Evolutionary conservation across 2,888 invertebrate genomes (phyloP), one percentile per base, ranked within the genome.

Genomic region (Steinernema scapterisci): DNA sequence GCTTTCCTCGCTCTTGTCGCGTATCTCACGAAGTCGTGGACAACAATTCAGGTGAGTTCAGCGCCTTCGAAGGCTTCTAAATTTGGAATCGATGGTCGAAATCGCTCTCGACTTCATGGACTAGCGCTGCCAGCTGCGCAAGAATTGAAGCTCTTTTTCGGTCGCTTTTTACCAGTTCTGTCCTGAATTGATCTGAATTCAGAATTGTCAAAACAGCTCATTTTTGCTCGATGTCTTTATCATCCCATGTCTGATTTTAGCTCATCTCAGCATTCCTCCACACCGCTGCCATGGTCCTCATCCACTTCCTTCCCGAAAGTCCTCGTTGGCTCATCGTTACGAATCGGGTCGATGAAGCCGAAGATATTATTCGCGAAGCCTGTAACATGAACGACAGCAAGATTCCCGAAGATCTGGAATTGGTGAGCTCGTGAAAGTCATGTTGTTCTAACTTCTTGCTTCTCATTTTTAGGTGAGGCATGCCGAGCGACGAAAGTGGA

Each of bases 1-100:
- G 85, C 87, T 0, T 76, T 88, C 19, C 77, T 88, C n/a, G 87
- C 88, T 0, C 76, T 85, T 6, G 78, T 87, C 21, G 88, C 88
- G 19, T 88, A 87, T 76, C 73, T 86, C 38, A 81, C 83, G 38
- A 83, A 84, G 71, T 83, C 83, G 54, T 87, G 87, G 87, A 84
- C 86, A 44, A 81, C 80, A 43, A 86, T 87, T 7, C 87, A 86
- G 78, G 38, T 38, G 38, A 38, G 38, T 38, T 38, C 38, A n/a
- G n/a, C n/a, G n/a, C n/a, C n/a, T 82, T 83, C 11, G 1, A 72
- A n/a, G 13, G n/a, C 16, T 54, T 11, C 45, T 44, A 25, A 44
- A 23, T 77, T 73, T 56, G 46, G 38, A 77, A 73, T 44, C 6
- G n/a, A 21, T 44, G 13, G 0, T 27, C 51, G n/a, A 27, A 46